These are phyloP conservation scores for Zosterops pallidus DNA, from an alignment of 2,113 vertebrate species.

Conservation along the genomic window DNA sequence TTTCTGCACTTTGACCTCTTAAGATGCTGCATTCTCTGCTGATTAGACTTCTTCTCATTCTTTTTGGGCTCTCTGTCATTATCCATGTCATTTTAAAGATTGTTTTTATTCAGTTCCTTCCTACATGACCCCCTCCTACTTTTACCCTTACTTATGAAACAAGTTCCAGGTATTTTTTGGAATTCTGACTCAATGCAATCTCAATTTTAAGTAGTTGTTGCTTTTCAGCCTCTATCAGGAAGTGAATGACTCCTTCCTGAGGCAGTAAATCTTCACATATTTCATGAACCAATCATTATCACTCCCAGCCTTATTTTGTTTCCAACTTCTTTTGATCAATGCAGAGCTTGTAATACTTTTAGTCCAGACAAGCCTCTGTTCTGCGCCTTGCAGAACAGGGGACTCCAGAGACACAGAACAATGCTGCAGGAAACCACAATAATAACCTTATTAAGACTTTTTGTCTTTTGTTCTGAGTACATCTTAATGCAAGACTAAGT, in stretches of 20 bases:
- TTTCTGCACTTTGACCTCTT: constrained; percentile 41
- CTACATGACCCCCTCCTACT: neutral
- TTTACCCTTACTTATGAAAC: neutral
- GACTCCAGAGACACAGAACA: neutral
- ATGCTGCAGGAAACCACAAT: neutral
- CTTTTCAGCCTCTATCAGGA: neutral
- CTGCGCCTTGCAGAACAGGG: neutral
- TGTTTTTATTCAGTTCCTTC: constrained; percentile 40
- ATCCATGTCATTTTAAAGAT: neutral
- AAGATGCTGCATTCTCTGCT: neutral
- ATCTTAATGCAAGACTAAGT: neutral
- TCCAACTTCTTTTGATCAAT: neutral
- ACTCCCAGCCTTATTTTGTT: neutral
- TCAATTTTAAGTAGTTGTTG: neutral
- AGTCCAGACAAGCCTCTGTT: neutral
- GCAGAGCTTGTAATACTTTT: neutral
- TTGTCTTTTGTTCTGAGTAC: neutral
- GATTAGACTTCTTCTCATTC: neutral
- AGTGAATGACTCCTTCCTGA: neutral
- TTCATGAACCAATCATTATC: neutral
- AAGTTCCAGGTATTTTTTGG: neutral
- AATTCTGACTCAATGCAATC: neutral
- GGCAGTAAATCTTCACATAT: neutral
- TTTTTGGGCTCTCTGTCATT: neutral
- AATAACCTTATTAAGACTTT: neutral